Evolutionary conservation across 2,888 invertebrate species (phyloP).

Genomic region (Nomada ruficornis): DNA sequence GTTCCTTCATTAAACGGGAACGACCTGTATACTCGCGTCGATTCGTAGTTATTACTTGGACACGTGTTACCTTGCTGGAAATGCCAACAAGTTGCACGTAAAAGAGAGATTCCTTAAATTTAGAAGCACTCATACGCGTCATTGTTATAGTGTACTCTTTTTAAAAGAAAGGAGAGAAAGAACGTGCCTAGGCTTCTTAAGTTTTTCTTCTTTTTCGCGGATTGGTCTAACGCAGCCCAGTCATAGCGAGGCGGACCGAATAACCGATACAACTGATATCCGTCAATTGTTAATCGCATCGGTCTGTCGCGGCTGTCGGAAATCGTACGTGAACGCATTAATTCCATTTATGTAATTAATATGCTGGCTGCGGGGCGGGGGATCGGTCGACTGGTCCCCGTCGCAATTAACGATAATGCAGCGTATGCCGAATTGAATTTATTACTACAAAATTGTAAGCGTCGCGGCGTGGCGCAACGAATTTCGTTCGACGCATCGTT

Average conservation of each 20-base stretch:
- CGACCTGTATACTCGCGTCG: not conserved
- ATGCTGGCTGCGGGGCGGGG: not conserved
- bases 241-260: not conserved
- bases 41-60: not conserved
- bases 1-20: not conserved
- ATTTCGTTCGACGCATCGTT: not conserved
- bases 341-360: conserved; percentile 55
- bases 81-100: not conserved
- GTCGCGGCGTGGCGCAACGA: conserved; percentile 6
- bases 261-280: not conserved
- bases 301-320: not conserved
- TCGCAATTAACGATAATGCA: conserved; percentile 52
- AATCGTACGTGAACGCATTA: conserved; percentile 27
- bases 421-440: conserved; percentile 35
- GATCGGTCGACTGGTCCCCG: not conserved
- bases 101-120: too few relatives aligned
- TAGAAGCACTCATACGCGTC: too few relatives aligned
- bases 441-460: conserved; percentile 35
- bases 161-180: too few relatives aligned
- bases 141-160: too few relatives aligned
- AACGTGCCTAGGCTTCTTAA: too few relatives aligned
- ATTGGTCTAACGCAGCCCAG: not conserved
- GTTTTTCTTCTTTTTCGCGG: not conserved
- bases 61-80: not conserved
- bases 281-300: conserved; percentile 37